phyloP scores from a whole-genome alignment of 2,888 invertebrate species.

The Sicus ferrugineus region DNA sequence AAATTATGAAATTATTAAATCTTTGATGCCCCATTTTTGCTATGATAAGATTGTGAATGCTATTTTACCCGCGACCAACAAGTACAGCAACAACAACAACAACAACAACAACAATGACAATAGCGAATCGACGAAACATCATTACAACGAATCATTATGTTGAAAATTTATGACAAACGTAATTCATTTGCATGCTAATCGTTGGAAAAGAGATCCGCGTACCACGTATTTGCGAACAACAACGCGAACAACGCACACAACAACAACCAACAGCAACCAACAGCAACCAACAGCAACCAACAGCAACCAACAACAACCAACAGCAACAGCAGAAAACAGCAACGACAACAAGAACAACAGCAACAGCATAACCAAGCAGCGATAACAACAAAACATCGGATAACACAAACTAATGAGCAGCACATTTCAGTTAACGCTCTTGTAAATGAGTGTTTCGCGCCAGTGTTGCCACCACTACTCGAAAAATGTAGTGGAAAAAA shows the following conservation, averaged over 20 bases:
- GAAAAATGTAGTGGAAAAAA: not conserved
- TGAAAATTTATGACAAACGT: constrained; percentile 22
- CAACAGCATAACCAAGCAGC: not conserved
- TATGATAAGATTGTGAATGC: not conserved
- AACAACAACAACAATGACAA: constrained; percentile 4
- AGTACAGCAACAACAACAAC: not conserved
- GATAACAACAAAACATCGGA: not conserved
- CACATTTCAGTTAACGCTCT: constrained; percentile 17
- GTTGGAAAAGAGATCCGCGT: not conserved
- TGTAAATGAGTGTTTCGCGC: not conserved
- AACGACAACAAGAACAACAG: not conserved
- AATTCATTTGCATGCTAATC: constrained; percentile 31
- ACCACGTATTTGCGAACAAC: not conserved
- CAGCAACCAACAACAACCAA: not conserved
- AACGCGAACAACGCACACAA: constrained; percentile 2
- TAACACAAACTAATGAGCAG: constrained; percentile 28
- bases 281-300: not conserved
- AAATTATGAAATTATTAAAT: too few relatives aligned
- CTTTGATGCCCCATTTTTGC: too few relatives aligned
- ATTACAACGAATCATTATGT: not conserved
- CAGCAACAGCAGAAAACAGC: not conserved
- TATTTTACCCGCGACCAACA: not conserved
- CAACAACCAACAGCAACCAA: not conserved
- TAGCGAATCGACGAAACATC: too few relatives aligned
- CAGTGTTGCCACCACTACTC: not conserved